Evolutionary conservation across 30 jellyfish, hydroid and myxozoan genomes (phyloP).

Genomic region (Rhopilema esculentum): DNA sequence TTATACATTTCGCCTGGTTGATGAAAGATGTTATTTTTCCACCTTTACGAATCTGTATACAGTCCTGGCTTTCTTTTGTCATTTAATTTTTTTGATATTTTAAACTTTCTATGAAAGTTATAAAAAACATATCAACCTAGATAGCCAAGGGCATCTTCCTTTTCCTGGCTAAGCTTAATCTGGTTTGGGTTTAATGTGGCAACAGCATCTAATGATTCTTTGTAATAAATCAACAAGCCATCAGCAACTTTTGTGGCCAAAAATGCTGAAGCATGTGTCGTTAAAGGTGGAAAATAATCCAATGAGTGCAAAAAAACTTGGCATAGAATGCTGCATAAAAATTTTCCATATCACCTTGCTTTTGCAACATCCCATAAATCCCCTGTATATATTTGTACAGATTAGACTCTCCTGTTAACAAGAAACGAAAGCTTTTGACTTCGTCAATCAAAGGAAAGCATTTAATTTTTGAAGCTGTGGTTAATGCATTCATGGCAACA

Average conservation of each 20-base stretch:
- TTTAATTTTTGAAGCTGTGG: too few relatives aligned
- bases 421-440: too few relatives aligned
- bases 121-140: neutral
- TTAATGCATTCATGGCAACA: neutral
- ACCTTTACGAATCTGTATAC: too few relatives aligned
- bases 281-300: neutral
- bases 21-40: too few relatives aligned
- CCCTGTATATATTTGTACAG: too few relatives aligned
- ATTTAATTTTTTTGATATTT: neutral
- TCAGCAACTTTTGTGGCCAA: constrained; percentile 18
- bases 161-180: neutral
- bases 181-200: neutral
- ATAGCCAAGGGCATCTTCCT: neutral
- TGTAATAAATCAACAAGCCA: neutral
- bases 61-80: constrained; percentile 1
- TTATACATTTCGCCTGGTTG: too few relatives aligned
- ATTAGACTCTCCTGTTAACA: too few relatives aligned
- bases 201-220: too few relatives aligned
- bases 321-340: constrained; percentile 16
- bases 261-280: constrained; percentile 5
- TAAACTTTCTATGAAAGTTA: constrained; percentile 14
- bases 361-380: too few relatives aligned
- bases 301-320: neutral
- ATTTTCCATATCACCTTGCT: constrained; percentile 8
- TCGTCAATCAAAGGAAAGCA: too few relatives aligned